Evolutionary conservation across 1,140 invertebrate species (phyloP).

Genomic region (Bombus huntii): DNA sequence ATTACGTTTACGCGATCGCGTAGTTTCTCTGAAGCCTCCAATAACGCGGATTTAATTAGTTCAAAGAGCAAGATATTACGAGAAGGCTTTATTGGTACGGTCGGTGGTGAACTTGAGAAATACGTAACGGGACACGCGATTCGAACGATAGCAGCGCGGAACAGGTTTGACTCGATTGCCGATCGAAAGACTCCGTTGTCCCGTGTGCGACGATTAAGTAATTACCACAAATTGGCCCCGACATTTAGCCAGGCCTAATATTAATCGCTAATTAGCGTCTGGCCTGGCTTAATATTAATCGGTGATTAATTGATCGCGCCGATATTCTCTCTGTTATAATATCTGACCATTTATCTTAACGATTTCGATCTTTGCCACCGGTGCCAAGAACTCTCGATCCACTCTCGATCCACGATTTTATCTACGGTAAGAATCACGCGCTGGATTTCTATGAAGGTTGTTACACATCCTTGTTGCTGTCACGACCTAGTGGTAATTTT

Average conservation of each 20-base stretch:
- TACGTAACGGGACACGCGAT: constrained; percentile 39
- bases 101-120: constrained; percentile 45
- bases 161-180: constrained; percentile 59
- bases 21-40: too few species aligned
- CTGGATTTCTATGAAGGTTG: constrained; percentile 14
- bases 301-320: constrained; percentile 60
- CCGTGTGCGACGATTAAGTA: constrained; percentile 58
- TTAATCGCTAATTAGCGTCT: constrained; percentile 62
- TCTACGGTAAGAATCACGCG: background rate
- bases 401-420: background rate
- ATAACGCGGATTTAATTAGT: constrained; percentile 51
- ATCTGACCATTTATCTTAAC: constrained; percentile 55
- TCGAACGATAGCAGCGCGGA: constrained; percentile 45
- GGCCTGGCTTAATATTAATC: constrained; percentile 43
- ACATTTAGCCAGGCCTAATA: constrained; percentile 56
- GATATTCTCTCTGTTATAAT: constrained; percentile 25
- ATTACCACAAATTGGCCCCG: constrained; percentile 63
- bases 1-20: too few species aligned
- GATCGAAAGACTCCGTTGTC: constrained; percentile 35
- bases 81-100: constrained; percentile 39
- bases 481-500: background rate
- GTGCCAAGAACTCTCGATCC: background rate
- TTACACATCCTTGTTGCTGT: background rate
- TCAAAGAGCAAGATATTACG: constrained; percentile 23
- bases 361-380: constrained; percentile 57